Percentiles rank a stretch among this genome's conserved stretches.
Evolutionary conservation across 2,888 invertebrate species (phyloP).

Genomic region (Patella caerulea): DNA sequence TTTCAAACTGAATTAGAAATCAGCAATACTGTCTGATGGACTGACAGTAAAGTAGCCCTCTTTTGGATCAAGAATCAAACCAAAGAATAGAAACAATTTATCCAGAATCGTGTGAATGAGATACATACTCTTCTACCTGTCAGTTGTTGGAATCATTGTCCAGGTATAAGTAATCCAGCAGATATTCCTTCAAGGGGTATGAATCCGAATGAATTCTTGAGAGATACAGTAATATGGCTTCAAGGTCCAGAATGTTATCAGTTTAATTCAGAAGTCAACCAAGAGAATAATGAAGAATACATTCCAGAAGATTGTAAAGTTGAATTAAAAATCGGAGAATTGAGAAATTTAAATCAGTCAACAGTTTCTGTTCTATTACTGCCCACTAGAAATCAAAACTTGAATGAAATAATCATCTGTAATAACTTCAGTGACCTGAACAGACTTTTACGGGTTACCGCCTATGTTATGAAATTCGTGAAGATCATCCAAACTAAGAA

Average conservation of each 20-base stretch:
- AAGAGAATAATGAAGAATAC: not conserved
- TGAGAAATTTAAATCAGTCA: too few relatives aligned
- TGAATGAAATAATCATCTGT: not conserved
- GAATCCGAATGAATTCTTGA: slow-evolving; percentile 1
- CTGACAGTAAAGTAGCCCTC: too few relatives aligned
- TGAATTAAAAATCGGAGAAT: too few relatives aligned
- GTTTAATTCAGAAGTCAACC: not conserved
- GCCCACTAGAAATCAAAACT: not conserved
- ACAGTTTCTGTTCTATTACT: too few relatives aligned
- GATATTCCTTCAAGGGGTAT: slow-evolving; percentile 6
- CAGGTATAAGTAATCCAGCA: too few relatives aligned
- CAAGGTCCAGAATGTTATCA: not conserved
- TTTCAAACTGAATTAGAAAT: too few relatives aligned
- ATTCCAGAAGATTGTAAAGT: not conserved
- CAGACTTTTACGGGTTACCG: not conserved
- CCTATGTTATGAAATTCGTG: not conserved
- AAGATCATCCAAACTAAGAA: not conserved
- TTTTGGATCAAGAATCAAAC: not conserved
- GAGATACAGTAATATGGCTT: not conserved
- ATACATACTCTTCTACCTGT: too few relatives aligned
- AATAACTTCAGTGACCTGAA: not conserved
- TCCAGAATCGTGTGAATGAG: too few relatives aligned
- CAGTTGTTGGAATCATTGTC: too few relatives aligned
- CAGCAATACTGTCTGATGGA: too few relatives aligned
- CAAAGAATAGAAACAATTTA: too few relatives aligned